Evolutionary conservation across 2,113 vertebrate species (phyloP).

Genomic region (Phalacrocorax aristotelis): DNA sequence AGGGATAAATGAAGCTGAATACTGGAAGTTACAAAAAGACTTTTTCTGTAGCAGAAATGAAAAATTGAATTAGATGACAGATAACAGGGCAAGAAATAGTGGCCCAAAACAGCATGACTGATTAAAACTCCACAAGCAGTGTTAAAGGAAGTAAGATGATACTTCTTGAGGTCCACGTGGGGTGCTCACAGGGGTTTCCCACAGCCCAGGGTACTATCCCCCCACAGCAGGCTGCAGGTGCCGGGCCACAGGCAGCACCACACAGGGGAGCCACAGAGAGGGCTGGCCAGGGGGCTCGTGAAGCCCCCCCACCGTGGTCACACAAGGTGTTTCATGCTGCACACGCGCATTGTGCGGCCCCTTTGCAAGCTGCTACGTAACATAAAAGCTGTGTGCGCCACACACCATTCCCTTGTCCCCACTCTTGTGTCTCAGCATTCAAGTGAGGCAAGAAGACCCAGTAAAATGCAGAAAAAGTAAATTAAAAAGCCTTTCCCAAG

Average conservation of each 20-base stretch:
- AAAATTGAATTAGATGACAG: background rate
- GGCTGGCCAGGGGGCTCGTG: background rate
- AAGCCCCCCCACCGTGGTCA: background rate
- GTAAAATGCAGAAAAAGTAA: background rate
- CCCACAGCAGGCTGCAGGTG: rapidly evolving
- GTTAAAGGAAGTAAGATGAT: background rate
- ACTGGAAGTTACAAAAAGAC: background rate
- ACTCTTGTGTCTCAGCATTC: background rate
- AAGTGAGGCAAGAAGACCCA: background rate
- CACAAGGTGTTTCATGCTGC: rapidly evolving
- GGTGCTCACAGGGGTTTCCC: background rate
- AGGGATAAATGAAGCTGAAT: background rate
- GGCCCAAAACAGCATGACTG: background rate
- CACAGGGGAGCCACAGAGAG: background rate
- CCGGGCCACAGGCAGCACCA: background rate
- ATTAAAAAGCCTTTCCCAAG: background rate
- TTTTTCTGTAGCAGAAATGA: background rate
- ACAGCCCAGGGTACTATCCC: too few relatives aligned
- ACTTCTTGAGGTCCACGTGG: background rate
- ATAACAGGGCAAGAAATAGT: background rate
- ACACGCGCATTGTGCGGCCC: rapidly evolving
- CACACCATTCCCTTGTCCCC: background rate
- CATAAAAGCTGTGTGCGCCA: background rate
- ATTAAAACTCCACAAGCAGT: background rate
- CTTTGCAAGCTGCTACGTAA: rapidly evolving